A percentile compares a stretch with the other conserved stretches of the same genome.
These are phyloP conservation scores for Chromoteleia sp. DNA, from an alignment of 2,888 invertebrate genomes.

Conservation along the genomic window DNA sequence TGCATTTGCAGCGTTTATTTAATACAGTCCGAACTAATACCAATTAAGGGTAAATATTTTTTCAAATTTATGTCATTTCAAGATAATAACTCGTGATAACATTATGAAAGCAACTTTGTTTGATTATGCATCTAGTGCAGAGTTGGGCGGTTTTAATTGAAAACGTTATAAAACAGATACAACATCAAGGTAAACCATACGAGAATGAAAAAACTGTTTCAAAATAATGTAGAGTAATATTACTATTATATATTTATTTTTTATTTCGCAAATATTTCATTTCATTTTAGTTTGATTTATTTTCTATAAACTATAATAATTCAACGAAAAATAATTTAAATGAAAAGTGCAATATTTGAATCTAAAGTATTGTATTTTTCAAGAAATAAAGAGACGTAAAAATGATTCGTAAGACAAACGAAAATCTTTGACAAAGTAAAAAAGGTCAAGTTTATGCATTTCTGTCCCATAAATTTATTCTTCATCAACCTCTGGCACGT, in stretches of 20 bases:
- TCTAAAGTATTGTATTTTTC: too few species aligned
- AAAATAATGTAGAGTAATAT: too few species aligned
- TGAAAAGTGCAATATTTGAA: too few species aligned
- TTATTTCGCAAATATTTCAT: too few species aligned
- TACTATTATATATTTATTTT: background rate
- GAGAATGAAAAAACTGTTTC: background rate
- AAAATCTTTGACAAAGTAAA: too few species aligned
- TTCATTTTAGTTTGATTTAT: too few species aligned
- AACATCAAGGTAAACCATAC: background rate
- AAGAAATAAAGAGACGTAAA: too few species aligned
- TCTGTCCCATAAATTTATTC: slow-evolving; percentile 27
- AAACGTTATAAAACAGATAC: slow-evolving; percentile 6
- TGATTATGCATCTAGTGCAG: background rate
- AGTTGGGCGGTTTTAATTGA: slow-evolving; percentile 11
- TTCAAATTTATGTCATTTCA: slow-evolving; percentile 9
- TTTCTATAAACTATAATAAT: too few species aligned
- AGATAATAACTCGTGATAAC: slow-evolving; percentile 6
- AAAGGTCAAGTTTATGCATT: slow-evolving; percentile 19
- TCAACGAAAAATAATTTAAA: too few species aligned
- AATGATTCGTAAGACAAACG: too few species aligned
- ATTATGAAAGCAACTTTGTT: slow-evolving; percentile 14
- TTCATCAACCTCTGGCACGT: background rate
- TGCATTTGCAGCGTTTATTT: slow-evolving; percentile 1
- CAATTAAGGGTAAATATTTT: slow-evolving; percentile 8
- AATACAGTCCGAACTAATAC: slow-evolving; percentile 11